Evolutionary conservation across 2,113 vertebrate species (phyloP).

Genomic region (Turnix velox): DNA sequence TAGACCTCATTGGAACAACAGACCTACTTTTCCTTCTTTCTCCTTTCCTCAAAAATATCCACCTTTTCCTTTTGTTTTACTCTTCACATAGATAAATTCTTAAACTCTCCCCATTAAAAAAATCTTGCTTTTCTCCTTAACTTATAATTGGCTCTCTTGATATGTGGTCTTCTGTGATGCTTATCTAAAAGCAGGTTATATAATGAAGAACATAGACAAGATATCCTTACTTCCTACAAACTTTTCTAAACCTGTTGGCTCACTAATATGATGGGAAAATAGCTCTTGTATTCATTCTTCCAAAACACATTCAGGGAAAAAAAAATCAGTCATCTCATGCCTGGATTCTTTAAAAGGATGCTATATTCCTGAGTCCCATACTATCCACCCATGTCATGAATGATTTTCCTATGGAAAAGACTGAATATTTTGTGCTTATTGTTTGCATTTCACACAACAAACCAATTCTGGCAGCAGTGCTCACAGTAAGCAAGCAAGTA

Average conservation of each 20-base stretch:
- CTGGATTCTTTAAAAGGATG: conserved; percentile 16
- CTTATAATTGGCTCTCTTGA: conserved; percentile 26
- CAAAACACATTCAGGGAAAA: not conserved
- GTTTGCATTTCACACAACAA: not conserved
- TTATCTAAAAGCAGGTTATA: not conserved
- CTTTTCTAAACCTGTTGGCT: not conserved
- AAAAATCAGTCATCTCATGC: not conserved
- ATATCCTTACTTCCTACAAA: not conserved
- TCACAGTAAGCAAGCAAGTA: not conserved
- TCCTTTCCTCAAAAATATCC: not conserved
- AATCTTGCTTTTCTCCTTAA: conserved; percentile 20
- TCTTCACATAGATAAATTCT: not conserved
- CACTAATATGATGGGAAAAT: conserved; percentile 6
- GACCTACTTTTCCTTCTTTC: not conserved
- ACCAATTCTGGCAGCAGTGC: not conserved
- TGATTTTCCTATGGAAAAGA: not conserved
- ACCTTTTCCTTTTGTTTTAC: not conserved
- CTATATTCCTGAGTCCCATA: not conserved
- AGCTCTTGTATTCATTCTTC: not conserved
- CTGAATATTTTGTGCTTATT: not conserved
- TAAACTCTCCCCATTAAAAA: not conserved
- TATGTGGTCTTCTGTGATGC: not conserved
- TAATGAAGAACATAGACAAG: not conserved
- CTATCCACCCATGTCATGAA: not conserved
- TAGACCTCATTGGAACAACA: not conserved